Base-by-base conservation (phyloP, 2,888 invertebrate species). In the Flabesymbios commensalis region DNA sequence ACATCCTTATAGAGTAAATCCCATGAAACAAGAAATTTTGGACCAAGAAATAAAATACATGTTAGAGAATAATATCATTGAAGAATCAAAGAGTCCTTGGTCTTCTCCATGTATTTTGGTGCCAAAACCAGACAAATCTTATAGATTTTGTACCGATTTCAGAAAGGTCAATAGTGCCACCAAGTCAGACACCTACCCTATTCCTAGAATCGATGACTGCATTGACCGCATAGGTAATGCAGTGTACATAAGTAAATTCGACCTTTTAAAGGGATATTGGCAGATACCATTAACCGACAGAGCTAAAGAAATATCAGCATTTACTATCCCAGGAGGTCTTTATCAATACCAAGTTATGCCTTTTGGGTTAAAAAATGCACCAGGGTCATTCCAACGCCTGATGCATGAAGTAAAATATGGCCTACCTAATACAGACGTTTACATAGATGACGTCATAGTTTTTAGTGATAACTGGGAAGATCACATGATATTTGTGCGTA, bases 31-130 rank as follows among this genome's bases (percentile, higher is more conserved):
- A 3, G 52, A 52, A 7, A 7, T 19, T 3, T n/a, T 71, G 24
- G 31, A 51, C 3, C 36, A 64, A 39, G 70, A 71, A 54, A 24
- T 69, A 1, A 5, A 63, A n/a, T 67, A 68, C 52, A 60, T 74
- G 59, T 41, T 71, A 14, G 67, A 72, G 7, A 66, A 69, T 64
- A 64, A 67, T 39, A 64, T 72, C n/a, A 68, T 69, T 51, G 71
- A 72, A 52, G 65, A 65, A 17, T 67, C 65, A 45, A 10, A 62
- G 2, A 65, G 68, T 59, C 49, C 62, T 2, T 73, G 66, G 67
- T 69, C 71, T 48, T 70, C 70, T 10, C 72, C 68, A n/a, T 67
- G 65, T 59, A 57, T 54, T 32, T 59, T 53, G 19, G 67, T 45
- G 36, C 57, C 57, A 4, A 57, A 57, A 26, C 32, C 49, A 5